Base-by-base conservation (phyloP, 1,140 invertebrate species). In the Drosophila littoralis region DNA sequence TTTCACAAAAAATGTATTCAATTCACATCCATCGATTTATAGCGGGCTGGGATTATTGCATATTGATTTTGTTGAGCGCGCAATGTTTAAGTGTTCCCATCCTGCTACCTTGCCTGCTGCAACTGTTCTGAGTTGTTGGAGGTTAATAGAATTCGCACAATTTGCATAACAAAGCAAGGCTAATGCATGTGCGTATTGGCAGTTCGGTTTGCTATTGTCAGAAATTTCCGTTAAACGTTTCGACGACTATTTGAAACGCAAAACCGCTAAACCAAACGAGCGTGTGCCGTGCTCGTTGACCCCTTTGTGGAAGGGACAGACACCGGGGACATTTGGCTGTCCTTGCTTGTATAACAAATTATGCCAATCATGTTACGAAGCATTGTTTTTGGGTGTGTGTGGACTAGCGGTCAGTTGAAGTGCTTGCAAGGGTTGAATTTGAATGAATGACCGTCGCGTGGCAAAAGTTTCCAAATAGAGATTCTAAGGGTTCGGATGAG, bases 381-480 rank as follows among this genome's bases (percentile, higher is more conserved):
- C 35, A 33, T 58, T 35, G n/a, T 45, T 38, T 51, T 28, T 55
- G 42, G 15, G 35, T 63, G 57, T 35, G 64, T 59, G 65, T 55
- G 54, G 63, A 60, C 80, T 73, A 81, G 68, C 40, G 81, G 81
- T 84, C 77, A 84, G 57, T 61, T 84, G 48, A 85, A 84, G 73
- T 77, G 52, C 7, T 38, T 22, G 45, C 12, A 80, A 54, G 81
- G 81, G 81, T 81, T 77, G 81, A 50, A 84, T 13, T 58, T 63
- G 38, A 17, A 22, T 45, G 43, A 64, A 38, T 72, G 73, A 52
- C 50, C 35, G 33, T 28, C 71, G 42, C 64, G 65, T 64, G 59
- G 32, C 48, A 36, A 59, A 59, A 32, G 5, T 28, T 59, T 8
- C 7, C 1, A 2, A 8, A n/a, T 10, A 9, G 3, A 50, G 33